Evolutionary conservation across 2,113 vertebrate species (phyloP).

Genomic region (Mionectes macconnelli): DNA sequence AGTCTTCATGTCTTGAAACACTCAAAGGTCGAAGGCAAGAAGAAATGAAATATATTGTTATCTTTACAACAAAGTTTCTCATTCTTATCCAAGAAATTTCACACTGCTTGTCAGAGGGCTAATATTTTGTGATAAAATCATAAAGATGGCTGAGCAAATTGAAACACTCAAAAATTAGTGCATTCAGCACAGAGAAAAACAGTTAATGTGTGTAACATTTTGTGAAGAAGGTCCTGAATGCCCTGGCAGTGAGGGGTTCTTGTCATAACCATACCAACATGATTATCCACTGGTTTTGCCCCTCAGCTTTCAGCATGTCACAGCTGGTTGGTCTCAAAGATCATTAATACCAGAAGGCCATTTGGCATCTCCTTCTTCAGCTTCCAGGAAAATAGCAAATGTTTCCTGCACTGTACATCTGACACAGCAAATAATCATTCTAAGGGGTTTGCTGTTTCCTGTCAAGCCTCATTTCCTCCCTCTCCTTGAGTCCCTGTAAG

Average conservation of each 20-base stretch:
- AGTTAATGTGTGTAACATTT: accelerated
- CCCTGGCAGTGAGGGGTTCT: background rate
- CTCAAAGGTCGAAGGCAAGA: background rate
- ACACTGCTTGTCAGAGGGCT: background rate
- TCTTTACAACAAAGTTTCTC: background rate
- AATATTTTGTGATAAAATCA: background rate
- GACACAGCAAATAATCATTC: background rate
- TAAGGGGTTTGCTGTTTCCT: background rate
- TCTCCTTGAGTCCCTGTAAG: background rate
- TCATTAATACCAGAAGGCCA: background rate
- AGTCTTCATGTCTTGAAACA: background rate
- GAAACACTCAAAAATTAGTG: background rate
- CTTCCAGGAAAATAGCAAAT: background rate
- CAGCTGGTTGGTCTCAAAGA: background rate
- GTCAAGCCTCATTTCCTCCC: background rate
- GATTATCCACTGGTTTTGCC: background rate
- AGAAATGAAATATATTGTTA: background rate
- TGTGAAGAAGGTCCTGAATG: background rate
- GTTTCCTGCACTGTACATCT: background rate
- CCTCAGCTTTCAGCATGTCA: background rate
- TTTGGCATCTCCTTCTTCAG: background rate
- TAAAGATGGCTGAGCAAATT: background rate
- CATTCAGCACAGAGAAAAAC: background rate
- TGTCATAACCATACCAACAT: background rate
- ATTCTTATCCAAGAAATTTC: background rate